These are phyloP conservation scores for Idris sp. DNA, from an alignment of 1,140 invertebrate species.

Conservation along the genomic window DNA sequence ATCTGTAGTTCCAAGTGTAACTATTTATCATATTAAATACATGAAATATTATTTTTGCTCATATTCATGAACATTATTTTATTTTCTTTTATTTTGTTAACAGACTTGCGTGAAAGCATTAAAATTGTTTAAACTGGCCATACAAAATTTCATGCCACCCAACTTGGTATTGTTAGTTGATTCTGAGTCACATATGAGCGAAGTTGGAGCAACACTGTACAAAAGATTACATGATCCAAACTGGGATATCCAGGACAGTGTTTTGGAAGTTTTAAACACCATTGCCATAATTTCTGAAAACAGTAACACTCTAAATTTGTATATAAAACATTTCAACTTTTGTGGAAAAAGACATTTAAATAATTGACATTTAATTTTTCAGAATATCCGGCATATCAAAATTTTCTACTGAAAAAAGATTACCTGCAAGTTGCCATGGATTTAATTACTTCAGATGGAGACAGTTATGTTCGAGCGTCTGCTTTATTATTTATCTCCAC, in stretches of 20 bases:
- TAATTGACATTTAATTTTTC: slow-evolving; percentile 25
- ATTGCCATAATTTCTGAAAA: slow-evolving; percentile 83
- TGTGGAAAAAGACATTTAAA: too few relatives aligned
- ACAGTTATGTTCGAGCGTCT: slow-evolving; percentile 86
- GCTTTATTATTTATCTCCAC: slow-evolving; percentile 84
- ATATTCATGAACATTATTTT: too few relatives aligned
- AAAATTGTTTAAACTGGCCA: slow-evolving; percentile 83
- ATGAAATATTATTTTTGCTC: too few relatives aligned
- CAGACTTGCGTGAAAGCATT: slow-evolving; percentile 84
- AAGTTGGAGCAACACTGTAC: slow-evolving; percentile 82
- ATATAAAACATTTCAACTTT: too few relatives aligned
- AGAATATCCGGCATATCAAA: slow-evolving; percentile 89
- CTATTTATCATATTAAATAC: slow-evolving; percentile 52
- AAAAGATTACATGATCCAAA: slow-evolving; percentile 84
- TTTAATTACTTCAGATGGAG: slow-evolving; percentile 82
- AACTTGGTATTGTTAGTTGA: slow-evolving; percentile 85
- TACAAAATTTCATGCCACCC: slow-evolving; percentile 86
- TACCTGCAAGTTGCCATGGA: slow-evolving; percentile 82
- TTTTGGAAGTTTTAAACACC: slow-evolving; percentile 84
- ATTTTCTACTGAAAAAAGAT: slow-evolving; percentile 82
- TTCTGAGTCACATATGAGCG: slow-evolving; percentile 81
- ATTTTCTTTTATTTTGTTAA: slow-evolving; percentile 56
- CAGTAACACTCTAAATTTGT: too few relatives aligned
- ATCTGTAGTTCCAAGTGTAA: slow-evolving; percentile 79
- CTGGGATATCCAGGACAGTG: slow-evolving; percentile 87